phyloP scores from a whole-genome alignment of 92 coral and sea anemone genomes.

The Scolanthus callimorphus region DNA sequence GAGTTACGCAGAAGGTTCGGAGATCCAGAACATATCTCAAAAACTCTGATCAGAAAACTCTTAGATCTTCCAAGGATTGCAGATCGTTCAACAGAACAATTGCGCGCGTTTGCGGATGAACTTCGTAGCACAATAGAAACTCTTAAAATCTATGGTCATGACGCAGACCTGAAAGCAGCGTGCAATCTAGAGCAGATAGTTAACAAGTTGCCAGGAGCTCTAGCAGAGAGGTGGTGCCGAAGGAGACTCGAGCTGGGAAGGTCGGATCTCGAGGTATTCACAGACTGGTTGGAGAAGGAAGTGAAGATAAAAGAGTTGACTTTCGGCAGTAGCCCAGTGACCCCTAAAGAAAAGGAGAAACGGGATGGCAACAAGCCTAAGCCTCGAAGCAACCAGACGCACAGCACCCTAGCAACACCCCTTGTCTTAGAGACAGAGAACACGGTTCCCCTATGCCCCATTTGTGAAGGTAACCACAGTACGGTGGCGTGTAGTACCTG shows the following conservation, averaged over 20 bases:
- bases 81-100: constrained; percentile 6
- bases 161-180: constrained; percentile 19
- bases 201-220: background rate
- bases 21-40: constrained; percentile 19
- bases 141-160: constrained; percentile 18
- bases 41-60: constrained; percentile 14
- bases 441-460: constrained; percentile 1
- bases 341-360: background rate
- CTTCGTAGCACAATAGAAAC: constrained; percentile 24
- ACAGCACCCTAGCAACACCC: background rate
- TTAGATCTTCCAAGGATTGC: constrained; percentile 14
- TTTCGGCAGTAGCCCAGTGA: background rate
- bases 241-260: constrained; percentile 5
- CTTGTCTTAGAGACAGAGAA: background rate
- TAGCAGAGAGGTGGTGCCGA: constrained; percentile 27
- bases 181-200: constrained; percentile 16
- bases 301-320: constrained; percentile 23
- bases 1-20: constrained; percentile 21
- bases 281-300: constrained; percentile 28
- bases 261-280: constrained; percentile 8
- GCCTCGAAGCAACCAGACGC: constrained; percentile 4
- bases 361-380: background rate
- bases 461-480: constrained; percentile 2
- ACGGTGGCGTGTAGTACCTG: constrained; percentile 3
- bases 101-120: constrained; percentile 28